These are phyloP conservation scores for Eulemur macaco DNA, from an alignment of 2,113 vertebrate genomes.

Conservation along the genomic window DNA sequence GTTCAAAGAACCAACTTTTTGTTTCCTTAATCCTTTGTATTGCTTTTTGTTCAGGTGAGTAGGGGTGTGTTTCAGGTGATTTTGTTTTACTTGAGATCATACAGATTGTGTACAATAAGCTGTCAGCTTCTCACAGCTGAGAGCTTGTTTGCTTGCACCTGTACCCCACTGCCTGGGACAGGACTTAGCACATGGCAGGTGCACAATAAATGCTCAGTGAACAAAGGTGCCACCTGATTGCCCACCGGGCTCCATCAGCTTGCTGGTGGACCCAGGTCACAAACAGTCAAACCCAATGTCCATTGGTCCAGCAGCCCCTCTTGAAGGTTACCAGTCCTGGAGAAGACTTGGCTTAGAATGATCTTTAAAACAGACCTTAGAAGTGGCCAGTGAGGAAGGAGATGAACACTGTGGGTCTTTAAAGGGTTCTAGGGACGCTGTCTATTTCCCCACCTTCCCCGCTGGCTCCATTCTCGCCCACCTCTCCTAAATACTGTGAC, in stretches of 20 bases:
- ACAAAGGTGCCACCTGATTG: not conserved
- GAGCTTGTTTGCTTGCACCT: not conserved
- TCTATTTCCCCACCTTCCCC: not conserved
- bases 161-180: too few species aligned
- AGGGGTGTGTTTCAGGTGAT: not conserved
- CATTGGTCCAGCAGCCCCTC: not conserved
- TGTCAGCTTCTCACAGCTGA: not conserved
- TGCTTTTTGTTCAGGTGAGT: not conserved
- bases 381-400: not conserved
- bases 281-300: not conserved
- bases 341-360: not conserved
- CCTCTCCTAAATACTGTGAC: not conserved
- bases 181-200: not conserved
- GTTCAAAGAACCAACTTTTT: too few species aligned
- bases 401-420: not conserved
- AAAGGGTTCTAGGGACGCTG: not conserved
- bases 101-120: not conserved
- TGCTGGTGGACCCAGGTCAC: not conserved
- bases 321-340: not conserved
- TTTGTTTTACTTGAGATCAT: not conserved
- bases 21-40: too few species aligned
- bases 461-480: not conserved
- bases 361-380: not conserved
- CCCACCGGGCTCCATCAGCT: not conserved
- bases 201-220: not conserved